Evolutionary conservation across 2,113 vertebrate genomes (phyloP), one percentile per base, ranked within the genome.

Genomic region (Psittacara wagleri): DNA sequence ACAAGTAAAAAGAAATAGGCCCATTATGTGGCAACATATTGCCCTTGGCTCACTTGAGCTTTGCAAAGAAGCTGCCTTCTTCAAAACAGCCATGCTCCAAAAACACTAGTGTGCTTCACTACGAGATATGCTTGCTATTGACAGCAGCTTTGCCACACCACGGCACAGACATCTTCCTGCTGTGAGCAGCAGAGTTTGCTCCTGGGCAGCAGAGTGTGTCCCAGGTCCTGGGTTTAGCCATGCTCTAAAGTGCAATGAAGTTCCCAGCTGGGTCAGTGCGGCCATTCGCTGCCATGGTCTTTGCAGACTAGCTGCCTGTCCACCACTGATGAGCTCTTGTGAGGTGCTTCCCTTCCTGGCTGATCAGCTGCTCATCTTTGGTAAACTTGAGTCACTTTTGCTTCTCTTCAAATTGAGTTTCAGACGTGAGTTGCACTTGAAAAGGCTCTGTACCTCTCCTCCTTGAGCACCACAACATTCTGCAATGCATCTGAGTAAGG

Each of bases 281-380:
- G 13, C 51, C 4, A 1, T 39, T 17, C 2, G 1, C 48, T 83
- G 20, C 10, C 6, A 19, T 7, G 4, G n/a, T n/a, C 55, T 2
- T 44, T 52, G 37, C 48, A 66, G 37, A 63, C 9, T 14, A 87
- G 22, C 35, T 37, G 48, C 6, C 6, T 0, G 0, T 39, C 68
- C 23, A 48, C 8, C n/a, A 28, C 6, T 0, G 0, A 43, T 0
- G 2, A n/a, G 7, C 3, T 28, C 16, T 70, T 44, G 20, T 13
- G 19, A 75, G 39, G 5, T 41, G 29, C 22, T 14, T 39, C 22
- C 37, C n/a, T n/a, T 54, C 77, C 70, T 3, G 1, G 11, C 46
- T 70, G 49, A 17, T 39, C 64, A 69, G 35, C 52, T 69, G 49
- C 24, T 91, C n/a, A n/a, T 3, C 43, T 59, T 75, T 35, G 39